Percentiles rank a stretch among this genome's conserved stretches.
These are phyloP conservation scores for Hesperia comma DNA, from an alignment of 2,888 invertebrate genomes.

Conservation along the genomic window DNA sequence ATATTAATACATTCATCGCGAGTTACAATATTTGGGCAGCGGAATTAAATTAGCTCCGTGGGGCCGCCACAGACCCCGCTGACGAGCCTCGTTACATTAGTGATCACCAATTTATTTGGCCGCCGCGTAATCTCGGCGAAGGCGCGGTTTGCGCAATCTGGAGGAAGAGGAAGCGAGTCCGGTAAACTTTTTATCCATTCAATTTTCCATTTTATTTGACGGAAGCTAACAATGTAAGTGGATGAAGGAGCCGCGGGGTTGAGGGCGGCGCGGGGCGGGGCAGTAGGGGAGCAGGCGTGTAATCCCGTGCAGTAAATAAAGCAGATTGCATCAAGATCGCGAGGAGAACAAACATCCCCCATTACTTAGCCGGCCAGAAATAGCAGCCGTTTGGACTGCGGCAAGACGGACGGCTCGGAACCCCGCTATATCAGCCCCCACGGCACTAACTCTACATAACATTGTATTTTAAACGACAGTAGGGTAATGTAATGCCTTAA, in stretches of 20 bases:
- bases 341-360: slow-evolving; percentile 1
- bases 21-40: not conserved
- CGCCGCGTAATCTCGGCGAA: slow-evolving; percentile 3
- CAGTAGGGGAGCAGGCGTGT: not conserved
- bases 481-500: too few relatives aligned
- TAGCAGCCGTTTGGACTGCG: not conserved
- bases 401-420: too few relatives aligned
- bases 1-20: not conserved
- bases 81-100: not conserved
- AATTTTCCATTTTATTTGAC: slow-evolving; percentile 36
- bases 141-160: not conserved
- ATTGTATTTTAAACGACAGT: too few relatives aligned
- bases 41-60: not conserved
- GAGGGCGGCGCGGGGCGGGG: not conserved
- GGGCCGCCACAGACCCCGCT: not conserved
- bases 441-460: too few relatives aligned
- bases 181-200: slow-evolving; percentile 34
- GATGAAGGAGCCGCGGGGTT: slow-evolving; percentile 31
- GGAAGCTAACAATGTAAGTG: slow-evolving; percentile 41
- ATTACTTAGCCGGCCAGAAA: slow-evolving; percentile 9
- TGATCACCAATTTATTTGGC: slow-evolving; percentile 4
- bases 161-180: slow-evolving; percentile 14
- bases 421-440: too few relatives aligned
- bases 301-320: slow-evolving; percentile 40
- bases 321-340: slow-evolving; percentile 34